Evolutionary conservation across 2,888 invertebrate species (phyloP), one percentile per base, ranked within the genome.

Genomic region (Ditula angustiorana): DNA sequence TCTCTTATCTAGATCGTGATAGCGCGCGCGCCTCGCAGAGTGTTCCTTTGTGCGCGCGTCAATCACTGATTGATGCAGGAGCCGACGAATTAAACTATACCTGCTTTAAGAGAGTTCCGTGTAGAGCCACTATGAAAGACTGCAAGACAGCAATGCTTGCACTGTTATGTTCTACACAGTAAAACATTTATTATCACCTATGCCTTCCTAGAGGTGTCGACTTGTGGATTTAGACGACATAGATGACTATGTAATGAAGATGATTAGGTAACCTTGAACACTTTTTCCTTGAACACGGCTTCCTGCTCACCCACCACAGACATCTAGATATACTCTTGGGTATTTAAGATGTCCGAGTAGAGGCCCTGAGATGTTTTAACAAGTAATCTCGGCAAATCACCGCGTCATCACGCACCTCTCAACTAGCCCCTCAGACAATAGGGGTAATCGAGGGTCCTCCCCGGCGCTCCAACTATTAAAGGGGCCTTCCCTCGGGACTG

Each of bases 21-120:
- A 64, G 11, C 41, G 24, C 24, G 24, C 37, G n/a, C n/a, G n/a
- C 50, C 53, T 33, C 60, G 47, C 58, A 68, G 68, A 67, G 68
- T 67, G 66, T 60, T 66, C 68, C 52, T 68, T 70, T 70, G 68
- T 68, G 49, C 8, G 46, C 13, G 24, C 61, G 67, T 68, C 70
- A 61, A 67, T 68, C 68, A 58, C 49, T 70, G 68, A 67, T 67
- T 60, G 67, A 67, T 64, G 49, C 37, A 59, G 47, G 23, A 52
- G 21, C 44, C 33, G 19, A 8, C 13, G 24, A 33, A 41, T n/a
- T 21, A 33, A 28, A 59, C 52, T 47, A 11, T 41, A 41, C 41
- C 19, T 41, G 16, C 8, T 10, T 8, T 1, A 41, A 41, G 41
- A 8, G 2, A 19, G 19, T 16, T 16, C 16, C 16, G 0, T 16